Conservation (phyloP, 2,888 invertebrate species). For the Pseudoips prasinana region DNA sequence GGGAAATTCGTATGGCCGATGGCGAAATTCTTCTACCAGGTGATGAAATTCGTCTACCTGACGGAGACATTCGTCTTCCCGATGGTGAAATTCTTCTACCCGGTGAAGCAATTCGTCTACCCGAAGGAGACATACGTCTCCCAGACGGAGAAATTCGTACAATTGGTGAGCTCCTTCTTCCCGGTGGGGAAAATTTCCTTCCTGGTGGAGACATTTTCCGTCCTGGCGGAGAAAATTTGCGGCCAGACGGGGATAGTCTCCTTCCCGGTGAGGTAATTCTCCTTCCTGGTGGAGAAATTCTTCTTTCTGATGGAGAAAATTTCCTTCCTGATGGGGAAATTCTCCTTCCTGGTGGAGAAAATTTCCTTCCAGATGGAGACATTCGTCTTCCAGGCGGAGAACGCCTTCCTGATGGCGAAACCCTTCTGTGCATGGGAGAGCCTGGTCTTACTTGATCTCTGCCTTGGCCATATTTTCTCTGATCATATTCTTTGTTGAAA, state of each 20-base stretch:
- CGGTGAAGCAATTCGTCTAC: constrained; percentile 23
- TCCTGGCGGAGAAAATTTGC: constrained; percentile 11
- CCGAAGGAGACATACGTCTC: constrained; percentile 17
- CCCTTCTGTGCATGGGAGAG: not conserved
- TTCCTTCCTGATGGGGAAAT: constrained; percentile 26
- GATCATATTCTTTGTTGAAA: constrained; percentile 34
- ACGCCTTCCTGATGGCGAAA: constrained; percentile 1
- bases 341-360: constrained; percentile 28
- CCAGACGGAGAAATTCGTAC: constrained; percentile 11
- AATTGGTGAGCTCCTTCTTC: constrained; percentile 15
- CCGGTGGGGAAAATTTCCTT: constrained; percentile 7
- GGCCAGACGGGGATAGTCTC: not conserved
- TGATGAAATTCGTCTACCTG: constrained; percentile 25
- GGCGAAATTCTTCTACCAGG: constrained; percentile 19
- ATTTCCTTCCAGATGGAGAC: constrained; percentile 24
- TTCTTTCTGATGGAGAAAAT: constrained; percentile 23
- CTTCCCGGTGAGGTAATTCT: constrained; percentile 20
- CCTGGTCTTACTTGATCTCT: not conserved
- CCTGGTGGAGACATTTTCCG: constrained; percentile 16
- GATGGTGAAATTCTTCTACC: constrained; percentile 11
- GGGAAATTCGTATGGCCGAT: constrained; percentile 22
- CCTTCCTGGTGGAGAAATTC: constrained; percentile 22
- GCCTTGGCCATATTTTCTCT: constrained; percentile 29
- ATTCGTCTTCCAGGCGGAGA: constrained; percentile 19
- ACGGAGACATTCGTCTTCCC: constrained; percentile 17